Base-by-base conservation (phyloP, 2,888 invertebrate genomes). In the Cataglyphis livida region DNA sequence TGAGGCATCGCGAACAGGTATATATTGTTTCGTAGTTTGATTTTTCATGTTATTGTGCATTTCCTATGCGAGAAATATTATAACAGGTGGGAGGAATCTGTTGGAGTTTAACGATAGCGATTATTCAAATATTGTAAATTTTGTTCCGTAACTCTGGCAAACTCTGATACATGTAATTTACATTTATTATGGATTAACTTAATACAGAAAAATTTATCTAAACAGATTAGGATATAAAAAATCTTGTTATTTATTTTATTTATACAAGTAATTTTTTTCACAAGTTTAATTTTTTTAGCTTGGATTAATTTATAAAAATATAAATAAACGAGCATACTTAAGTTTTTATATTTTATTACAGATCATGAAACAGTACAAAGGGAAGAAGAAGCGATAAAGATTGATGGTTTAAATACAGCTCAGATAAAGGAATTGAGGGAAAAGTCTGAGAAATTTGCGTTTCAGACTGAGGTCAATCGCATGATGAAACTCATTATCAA, bases 401-500 rank as follows among this genome's bases (percentile, higher is more conserved):
- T 99, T 78, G 99, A 99, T 95, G 98, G 98, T 3, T 95, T 99
- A 83, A 99, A 98, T 95, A 98, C 98, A 25, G 98, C 99, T 25
- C 98, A 99, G 95, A 96, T 99, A 94, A 98, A 98, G 91, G 98
- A 99, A 95, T 95, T 99, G 64, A 96, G 98, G 84, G 98, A 98
- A 66, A 97, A 97, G 93, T 97, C 99, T 0, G 97, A 98, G 94
- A 98, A 98, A 94, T 97, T 96, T 94, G 96, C 97, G 38, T 99
- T 99, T 96, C 98, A 99, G 95, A 99, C 99, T 0, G 99, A 99
- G 95, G 99, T 99, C 61, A 99, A 99, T 95, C 97, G 99, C 83
- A 99, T 99, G 99, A 99, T 99, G 99, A 99, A 99, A 95, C 96
- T 99, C 84, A 99, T 99, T 95, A 99, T 99, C 94, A 99, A 99